phyloP scores from a whole-genome alignment of 2,888 invertebrate species.

The Barypeithes pellucidus region DNA sequence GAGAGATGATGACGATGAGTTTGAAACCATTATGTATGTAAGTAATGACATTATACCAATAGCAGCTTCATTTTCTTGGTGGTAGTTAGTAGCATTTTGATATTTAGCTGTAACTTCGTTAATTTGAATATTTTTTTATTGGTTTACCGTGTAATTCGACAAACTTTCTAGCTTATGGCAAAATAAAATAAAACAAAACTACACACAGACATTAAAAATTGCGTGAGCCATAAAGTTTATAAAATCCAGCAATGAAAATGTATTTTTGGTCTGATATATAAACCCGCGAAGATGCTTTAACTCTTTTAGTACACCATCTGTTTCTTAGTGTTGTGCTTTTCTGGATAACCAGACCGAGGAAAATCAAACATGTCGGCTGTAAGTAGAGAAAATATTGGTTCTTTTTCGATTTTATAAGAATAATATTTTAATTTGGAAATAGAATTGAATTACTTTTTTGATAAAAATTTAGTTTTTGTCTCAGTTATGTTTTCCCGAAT shows the following conservation, averaged over 20 bases:
- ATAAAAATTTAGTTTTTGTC: too few species aligned
- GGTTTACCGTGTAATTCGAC: conserved; percentile 5
- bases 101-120: too few species aligned
- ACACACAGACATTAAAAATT: conserved; percentile 41
- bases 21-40: too few species aligned
- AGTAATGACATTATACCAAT: too few species aligned
- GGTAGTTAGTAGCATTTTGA: too few species aligned
- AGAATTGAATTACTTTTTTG: not conserved
- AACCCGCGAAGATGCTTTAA: conserved; percentile 31
- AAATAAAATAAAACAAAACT: conserved; percentile 38
- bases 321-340: conserved; percentile 42
- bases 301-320: conserved; percentile 47
- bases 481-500: too few species aligned
- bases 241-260: conserved; percentile 49
- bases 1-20: too few species aligned
- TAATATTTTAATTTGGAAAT: not conserved
- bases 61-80: too few species aligned
- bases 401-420: not conserved
- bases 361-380: conserved; percentile 42
- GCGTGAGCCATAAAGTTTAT: conserved; percentile 49
- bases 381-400: conserved; percentile 28
- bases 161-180: conserved; percentile 22
- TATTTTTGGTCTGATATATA: conserved; percentile 52
- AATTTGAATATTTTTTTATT: not conserved
- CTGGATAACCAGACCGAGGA: conserved; percentile 24